phyloP scores from a whole-genome alignment of 1,140 invertebrate genomes.

The Drosophila burlai region DNA sequence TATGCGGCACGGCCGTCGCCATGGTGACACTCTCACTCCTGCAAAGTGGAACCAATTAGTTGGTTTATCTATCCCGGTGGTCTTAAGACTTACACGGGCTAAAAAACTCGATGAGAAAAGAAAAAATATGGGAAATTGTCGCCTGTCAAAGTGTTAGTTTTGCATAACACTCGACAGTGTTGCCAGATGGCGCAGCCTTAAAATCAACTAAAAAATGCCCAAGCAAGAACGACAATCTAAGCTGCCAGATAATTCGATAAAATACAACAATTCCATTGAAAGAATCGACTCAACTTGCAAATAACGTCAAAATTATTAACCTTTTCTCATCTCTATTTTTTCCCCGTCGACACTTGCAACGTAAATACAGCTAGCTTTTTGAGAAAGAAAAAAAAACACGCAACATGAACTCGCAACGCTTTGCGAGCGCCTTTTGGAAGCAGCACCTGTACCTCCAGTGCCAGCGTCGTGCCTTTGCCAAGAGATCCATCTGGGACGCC shows the following conservation, averaged over 20 bases:
- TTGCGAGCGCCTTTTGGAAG: background rate
- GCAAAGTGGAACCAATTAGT: background rate
- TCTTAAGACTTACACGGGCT: constrained; percentile 44
- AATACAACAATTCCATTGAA: background rate
- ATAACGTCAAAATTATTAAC: background rate
- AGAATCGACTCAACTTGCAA: background rate
- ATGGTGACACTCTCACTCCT: constrained; percentile 60
- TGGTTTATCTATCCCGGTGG: too few relatives aligned
- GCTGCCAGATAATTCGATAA: background rate
- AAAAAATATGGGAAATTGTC: constrained; percentile 17
- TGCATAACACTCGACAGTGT: constrained; percentile 18
- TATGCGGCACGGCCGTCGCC: constrained; percentile 72
- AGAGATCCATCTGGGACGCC: constrained; percentile 24
- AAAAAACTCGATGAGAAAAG: constrained; percentile 4
- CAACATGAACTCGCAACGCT: background rate
- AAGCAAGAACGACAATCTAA: background rate
- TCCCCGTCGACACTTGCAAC: background rate
- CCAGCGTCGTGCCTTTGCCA: constrained; percentile 11
- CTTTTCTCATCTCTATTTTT: background rate
- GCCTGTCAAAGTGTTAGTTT: constrained; percentile 15
- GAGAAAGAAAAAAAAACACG: background rate
- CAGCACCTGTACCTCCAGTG: too few relatives aligned
- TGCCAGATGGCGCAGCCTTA: background rate
- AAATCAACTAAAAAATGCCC: background rate
- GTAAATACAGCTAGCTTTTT: background rate